A percentile compares a stretch with the other conserved stretches of the same genome.
Evolutionary conservation across 2,888 invertebrate genomes (phyloP).

Genomic region (Synergus itoensis): DNA sequence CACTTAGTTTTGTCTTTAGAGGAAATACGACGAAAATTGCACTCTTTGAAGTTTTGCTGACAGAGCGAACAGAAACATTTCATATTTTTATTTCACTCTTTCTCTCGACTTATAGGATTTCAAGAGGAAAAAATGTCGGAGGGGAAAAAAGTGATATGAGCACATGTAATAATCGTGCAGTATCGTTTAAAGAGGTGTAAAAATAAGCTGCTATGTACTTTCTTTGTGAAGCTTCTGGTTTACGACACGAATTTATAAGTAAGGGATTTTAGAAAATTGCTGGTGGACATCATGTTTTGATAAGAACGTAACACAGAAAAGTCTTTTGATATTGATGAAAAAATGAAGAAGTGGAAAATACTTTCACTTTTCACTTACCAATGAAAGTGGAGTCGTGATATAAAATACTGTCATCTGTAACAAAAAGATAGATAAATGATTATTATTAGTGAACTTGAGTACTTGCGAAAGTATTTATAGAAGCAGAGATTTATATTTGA

Average conservation of each 20-base stretch:
- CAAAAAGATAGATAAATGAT: not conserved
- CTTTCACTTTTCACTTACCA: conserved; percentile 18
- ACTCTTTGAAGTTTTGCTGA: conserved; percentile 24
- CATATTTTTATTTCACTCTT: conserved; percentile 17
- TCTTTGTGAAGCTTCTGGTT: conserved; percentile 19
- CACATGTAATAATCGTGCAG: conserved; percentile 3
- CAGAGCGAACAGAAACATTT: not conserved
- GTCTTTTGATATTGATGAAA: not conserved
- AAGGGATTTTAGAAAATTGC: conserved; percentile 10
- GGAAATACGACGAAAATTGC: conserved; percentile 5
- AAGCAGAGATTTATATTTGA: too few relatives aligned
- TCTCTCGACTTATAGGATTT: conserved; percentile 2
- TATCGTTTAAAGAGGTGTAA: conserved; percentile 26
- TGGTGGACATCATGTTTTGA: conserved; percentile 12
- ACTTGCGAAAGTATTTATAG: too few relatives aligned
- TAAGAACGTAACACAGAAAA: not conserved
- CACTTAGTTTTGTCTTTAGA: not conserved
- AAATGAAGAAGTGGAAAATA: not conserved
- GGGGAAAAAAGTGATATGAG: not conserved
- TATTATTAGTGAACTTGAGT: not conserved
- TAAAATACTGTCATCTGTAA: conserved; percentile 27
- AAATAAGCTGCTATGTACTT: not conserved
- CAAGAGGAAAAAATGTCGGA: not conserved
- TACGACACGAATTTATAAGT: conserved; percentile 17
- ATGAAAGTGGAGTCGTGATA: not conserved